Evolutionary conservation across 2,113 vertebrate genomes (phyloP).

Genomic region (Turdus rufiventris): DNA sequence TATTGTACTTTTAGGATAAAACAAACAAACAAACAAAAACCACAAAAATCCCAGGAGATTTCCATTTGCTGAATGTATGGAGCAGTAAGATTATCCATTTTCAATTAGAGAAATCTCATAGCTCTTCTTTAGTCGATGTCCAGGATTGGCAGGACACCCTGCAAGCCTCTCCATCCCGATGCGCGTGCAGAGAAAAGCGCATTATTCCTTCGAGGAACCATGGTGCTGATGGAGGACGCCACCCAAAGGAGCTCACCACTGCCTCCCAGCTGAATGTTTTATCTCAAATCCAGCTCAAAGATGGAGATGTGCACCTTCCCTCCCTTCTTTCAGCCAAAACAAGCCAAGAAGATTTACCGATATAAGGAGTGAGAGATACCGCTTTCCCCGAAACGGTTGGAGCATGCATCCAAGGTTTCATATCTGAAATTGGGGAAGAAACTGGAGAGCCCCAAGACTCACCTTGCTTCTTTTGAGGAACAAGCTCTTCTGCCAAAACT

Average conservation of each 20-base stretch:
- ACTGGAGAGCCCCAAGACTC: neutral
- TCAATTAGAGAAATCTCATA: neutral
- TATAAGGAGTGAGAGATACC: neutral
- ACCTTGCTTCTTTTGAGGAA: constrained; percentile 46
- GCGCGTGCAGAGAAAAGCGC: accelerated
- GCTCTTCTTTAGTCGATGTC: neutral
- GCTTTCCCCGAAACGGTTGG: neutral
- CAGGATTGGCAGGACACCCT: neutral
- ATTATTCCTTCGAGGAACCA: neutral
- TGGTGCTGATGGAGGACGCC: neutral
- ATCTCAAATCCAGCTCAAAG: neutral
- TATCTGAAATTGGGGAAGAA: neutral
- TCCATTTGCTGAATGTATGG: neutral
- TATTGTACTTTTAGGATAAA: neutral
- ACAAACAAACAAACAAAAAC: no score
- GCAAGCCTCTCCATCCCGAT: neutral
- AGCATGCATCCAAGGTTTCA: neutral
- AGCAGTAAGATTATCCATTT: neutral
- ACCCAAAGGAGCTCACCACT: neutral
- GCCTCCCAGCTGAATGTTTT: neutral
- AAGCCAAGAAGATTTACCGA: neutral
- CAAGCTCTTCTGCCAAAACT: constrained; percentile 34
- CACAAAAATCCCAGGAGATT: neutral
- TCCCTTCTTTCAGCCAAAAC: neutral
- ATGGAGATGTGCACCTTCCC: neutral